These are phyloP conservation scores for Emmelina monodactyla DNA, from an alignment of 2,888 invertebrate genomes.

Conservation along the genomic window DNA sequence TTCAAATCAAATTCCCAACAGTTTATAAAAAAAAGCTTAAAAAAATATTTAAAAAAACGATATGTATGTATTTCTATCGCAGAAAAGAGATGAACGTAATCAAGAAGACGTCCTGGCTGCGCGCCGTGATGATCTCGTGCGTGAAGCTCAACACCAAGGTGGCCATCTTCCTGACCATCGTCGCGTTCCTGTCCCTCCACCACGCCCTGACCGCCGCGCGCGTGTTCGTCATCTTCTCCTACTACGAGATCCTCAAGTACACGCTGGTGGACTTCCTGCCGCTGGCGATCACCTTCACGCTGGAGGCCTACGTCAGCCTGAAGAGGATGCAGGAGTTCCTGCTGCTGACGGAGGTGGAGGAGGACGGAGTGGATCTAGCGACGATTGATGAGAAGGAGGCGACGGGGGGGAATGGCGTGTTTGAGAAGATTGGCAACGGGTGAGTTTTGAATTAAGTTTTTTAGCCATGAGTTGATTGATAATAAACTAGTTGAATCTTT, in stretches of 20 bases:
- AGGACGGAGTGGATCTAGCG: conserved; percentile 40
- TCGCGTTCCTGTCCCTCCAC: conserved; percentile 71
- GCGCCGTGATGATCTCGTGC: conserved; percentile 74
- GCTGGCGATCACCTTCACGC: conserved; percentile 75
- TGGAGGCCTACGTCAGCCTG: conserved; percentile 79
- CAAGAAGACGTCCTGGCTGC: conserved; percentile 71
- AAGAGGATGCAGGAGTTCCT: conserved; percentile 74
- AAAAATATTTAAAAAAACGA: too few relatives aligned
- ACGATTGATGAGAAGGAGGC: conserved; percentile 32
- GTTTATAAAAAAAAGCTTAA: too few relatives aligned
- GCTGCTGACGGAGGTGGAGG: conserved; percentile 41
- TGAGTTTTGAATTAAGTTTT: too few relatives aligned
- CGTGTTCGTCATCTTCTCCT: conserved; percentile 80
- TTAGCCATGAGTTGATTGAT: too few relatives aligned
- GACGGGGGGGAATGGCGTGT: conserved; percentile 30
- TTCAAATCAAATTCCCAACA: too few relatives aligned
- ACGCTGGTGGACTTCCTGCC: conserved; percentile 84
- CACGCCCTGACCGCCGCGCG: conserved; percentile 76
- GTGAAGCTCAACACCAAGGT: conserved; percentile 81
- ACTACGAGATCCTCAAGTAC: conserved; percentile 81
- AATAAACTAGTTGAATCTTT: too few relatives aligned
- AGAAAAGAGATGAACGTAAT: conserved; percentile 75
- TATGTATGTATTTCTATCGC: conserved; percentile 20
- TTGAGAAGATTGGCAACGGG: conserved; percentile 57
- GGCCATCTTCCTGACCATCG: conserved; percentile 77